Evolutionary conservation across 2,113 vertebrate genomes (phyloP), one percentile per base, ranked within the genome.

Genomic region (Morone saxatilis): DNA sequence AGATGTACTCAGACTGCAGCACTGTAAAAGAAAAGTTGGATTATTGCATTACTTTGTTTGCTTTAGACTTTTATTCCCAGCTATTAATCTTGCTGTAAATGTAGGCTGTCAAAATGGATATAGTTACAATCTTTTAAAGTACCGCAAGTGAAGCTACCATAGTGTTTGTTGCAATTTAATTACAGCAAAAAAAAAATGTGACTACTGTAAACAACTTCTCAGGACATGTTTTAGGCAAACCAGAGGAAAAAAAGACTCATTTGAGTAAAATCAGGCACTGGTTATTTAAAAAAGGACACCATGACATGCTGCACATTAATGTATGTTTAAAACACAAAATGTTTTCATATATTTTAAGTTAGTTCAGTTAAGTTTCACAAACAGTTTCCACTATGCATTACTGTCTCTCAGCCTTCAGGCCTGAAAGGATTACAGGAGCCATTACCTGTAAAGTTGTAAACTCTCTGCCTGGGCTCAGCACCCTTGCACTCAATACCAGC

Each of bases 21-120:
- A 74, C 70, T 82, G 80, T 90, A 86, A 86, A 92, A 91, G 68
- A 88, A 82, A 91, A 89, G 88, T 85, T 92, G 41, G 72, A 73
- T 72, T 84, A 85, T 60, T 82, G 79, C 70, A 80, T 83, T 67
- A 78, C 89, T 90, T 80, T 86, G 81, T 92, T 83, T 85, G 77
- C 86, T 83, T 81, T 69, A 38, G 62, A 79, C 71, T 90, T 90
- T 90, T 90, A 90, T 83, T 86, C 53, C 61, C 56, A 5, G 65
- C 71, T 20, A 73, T 92, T 82, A 85, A 87, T 93, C 88, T 89
- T 12, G 61, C 63, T 57, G 69, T 86, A 86, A 90, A 87, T 82
- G 66, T 74, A 70, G 51, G 66, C 20, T 80, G 85, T 90, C 85
- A 87, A 36, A 80, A 59, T 16, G 70, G 76, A 74, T 68, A 71